phyloP scores from a whole-genome alignment of 2,888 invertebrate species.

The Dryadula phaetusa region DNA sequence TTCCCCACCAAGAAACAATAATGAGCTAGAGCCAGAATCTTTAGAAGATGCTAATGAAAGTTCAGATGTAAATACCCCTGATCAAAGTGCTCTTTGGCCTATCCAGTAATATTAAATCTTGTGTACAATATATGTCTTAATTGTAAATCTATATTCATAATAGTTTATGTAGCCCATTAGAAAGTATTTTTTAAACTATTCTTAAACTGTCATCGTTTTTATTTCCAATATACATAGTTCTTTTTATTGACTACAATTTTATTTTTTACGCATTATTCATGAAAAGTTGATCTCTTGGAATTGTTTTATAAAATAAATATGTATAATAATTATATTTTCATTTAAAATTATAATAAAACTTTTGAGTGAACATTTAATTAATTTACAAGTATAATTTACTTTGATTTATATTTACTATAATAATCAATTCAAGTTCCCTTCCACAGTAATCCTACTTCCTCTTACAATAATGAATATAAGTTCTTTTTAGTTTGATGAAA shows the following conservation, averaged over 20 bases:
- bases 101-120: constrained; percentile 25
- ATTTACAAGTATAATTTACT: no score
- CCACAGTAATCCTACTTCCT: no score
- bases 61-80: constrained; percentile 66
- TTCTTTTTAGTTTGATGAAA: no score
- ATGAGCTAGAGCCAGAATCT: constrained; percentile 72
- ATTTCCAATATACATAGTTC: neutral
- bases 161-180: constrained; percentile 9
- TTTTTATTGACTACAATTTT: neutral
- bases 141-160: constrained; percentile 10
- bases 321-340: neutral
- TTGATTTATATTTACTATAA: no score
- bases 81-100: constrained; percentile 69
- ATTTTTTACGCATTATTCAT: neutral
- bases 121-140: neutral
- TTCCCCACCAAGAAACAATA: constrained; percentile 73
- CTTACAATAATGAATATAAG: no score
- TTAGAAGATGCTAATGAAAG: constrained; percentile 71
- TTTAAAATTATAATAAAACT: neutral
- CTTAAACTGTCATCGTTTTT: no score
- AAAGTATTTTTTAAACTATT: no score
- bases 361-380: neutral
- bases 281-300: neutral
- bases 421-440: no score
- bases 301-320: neutral